Percentiles rank a stretch among this genome's conserved stretches.
Conservation (phyloP, 37 sponge, comb jelly and placozoan genomes). For the Axinella damicornis region DNA sequence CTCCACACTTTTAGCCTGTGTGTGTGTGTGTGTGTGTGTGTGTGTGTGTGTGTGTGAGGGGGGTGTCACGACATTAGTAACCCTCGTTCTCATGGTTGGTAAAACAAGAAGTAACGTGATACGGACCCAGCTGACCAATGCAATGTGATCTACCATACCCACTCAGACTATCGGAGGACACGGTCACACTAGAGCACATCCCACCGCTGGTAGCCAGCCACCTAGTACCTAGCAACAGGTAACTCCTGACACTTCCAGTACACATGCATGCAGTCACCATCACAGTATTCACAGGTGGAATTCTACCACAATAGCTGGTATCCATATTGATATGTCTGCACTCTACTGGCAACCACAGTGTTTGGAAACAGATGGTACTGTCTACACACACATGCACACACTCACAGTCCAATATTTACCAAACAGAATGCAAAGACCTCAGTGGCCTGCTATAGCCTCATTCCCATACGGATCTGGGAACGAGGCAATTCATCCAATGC, state of each 20-base stretch:
- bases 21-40: background rate
- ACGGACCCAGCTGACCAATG: background rate
- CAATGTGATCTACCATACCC: background rate
- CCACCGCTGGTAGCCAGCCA: too few relatives aligned
- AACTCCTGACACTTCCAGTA: too few relatives aligned
- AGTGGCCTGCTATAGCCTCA: too few relatives aligned
- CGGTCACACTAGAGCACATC: too few relatives aligned
- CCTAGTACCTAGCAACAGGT: too few relatives aligned
- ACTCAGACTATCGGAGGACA: too few relatives aligned
- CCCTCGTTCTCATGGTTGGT: background rate
- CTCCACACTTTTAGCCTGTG: constrained; percentile 71
- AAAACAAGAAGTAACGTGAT: background rate
- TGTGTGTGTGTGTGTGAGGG: background rate
- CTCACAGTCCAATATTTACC: background rate
- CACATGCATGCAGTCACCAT: too few relatives aligned
- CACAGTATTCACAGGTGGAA: too few relatives aligned
- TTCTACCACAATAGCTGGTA: too few relatives aligned
- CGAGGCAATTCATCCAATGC: too few relatives aligned
- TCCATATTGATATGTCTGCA: too few relatives aligned
- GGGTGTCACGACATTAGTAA: background rate
- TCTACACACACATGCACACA: background rate
- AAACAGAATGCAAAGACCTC: background rate
- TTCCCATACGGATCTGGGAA: too few relatives aligned
- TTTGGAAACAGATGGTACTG: background rate
- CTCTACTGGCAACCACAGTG: background rate